phyloP scores from a whole-genome alignment of 2,113 vertebrate genomes.

The Turnix velox region DNA sequence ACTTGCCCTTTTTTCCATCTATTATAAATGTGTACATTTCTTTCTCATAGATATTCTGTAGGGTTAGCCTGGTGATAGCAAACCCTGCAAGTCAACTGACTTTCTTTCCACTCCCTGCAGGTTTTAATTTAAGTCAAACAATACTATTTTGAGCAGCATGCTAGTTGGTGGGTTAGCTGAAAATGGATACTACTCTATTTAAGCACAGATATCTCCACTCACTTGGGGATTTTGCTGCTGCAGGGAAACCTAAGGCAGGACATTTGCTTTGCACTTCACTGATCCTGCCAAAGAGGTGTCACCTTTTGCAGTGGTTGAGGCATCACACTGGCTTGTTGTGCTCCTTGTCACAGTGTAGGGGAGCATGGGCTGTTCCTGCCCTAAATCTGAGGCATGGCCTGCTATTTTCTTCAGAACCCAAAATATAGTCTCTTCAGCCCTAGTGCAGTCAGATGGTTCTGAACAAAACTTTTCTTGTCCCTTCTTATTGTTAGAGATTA shows the following conservation, averaged over 20 bases:
- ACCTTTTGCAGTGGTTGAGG: not conserved
- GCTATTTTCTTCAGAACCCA: not conserved
- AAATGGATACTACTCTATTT: not conserved
- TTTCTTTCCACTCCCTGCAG: not conserved
- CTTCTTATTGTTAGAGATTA: not conserved
- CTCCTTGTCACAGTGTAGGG: not conserved
- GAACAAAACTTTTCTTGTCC: not conserved
- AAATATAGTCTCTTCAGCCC: not conserved
- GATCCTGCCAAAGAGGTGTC: not conserved
- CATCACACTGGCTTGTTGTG: not conserved
- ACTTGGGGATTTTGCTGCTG: not conserved
- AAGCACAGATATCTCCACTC: not conserved
- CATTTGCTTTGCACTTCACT: accelerated
- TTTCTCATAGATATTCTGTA: not conserved
- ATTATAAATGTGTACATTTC: not conserved
- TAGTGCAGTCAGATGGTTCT: not conserved
- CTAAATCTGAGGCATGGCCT: not conserved
- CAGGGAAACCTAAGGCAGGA: not conserved
- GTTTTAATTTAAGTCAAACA: not conserved
- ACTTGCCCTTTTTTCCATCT: not conserved
- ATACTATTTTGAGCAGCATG: not conserved
- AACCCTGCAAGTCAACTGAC: not conserved
- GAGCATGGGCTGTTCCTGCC: not conserved
- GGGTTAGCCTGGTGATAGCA: not conserved
- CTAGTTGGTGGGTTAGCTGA: not conserved